phyloP scores from a whole-genome alignment of 2,797 vertebrate species.

The Acanthurus leucopareius region DNA sequence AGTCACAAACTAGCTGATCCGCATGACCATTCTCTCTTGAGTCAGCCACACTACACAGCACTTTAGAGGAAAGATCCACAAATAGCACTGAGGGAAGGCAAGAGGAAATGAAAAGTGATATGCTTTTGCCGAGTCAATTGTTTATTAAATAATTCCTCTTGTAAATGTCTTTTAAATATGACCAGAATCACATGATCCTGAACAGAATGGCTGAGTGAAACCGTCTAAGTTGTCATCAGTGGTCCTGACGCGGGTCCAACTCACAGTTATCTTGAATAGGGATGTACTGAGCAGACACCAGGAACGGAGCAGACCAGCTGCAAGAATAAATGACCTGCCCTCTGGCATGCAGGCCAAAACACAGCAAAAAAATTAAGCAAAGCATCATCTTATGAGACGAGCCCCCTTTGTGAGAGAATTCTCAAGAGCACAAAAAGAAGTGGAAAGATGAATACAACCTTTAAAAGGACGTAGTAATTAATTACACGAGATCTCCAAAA shows the following conservation, averaged over 20 bases:
- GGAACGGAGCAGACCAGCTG: constrained; percentile 44
- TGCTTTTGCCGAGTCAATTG: constrained; percentile 7
- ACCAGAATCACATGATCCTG: constrained; percentile 38
- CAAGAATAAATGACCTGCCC: constrained; percentile 51
- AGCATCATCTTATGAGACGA: constrained; percentile 46
- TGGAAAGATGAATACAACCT: constrained; percentile 20
- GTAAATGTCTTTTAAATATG: constrained; percentile 12
- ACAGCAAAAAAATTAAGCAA: constrained; percentile 37
- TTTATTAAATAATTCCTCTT: constrained; percentile 33
- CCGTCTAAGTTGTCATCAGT: constrained; percentile 27
- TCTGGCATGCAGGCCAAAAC: constrained; percentile 42
- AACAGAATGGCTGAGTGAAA: constrained; percentile 2
- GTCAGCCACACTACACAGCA: constrained; percentile 59
- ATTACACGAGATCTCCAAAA: constrained; percentile 36
- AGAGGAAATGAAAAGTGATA: constrained; percentile 37
- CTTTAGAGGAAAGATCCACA: constrained; percentile 63
- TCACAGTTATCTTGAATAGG: constrained; percentile 36
- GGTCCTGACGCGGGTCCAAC: constrained; percentile 50
- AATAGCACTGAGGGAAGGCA: constrained; percentile 60
- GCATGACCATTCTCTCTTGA: constrained; percentile 70
- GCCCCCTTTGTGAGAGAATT: constrained; percentile 3
- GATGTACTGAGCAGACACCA: constrained; percentile 28
- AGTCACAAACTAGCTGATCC: constrained; percentile 68
- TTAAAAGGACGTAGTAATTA: constrained; percentile 13
- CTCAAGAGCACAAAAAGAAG: constrained; percentile 20